Evolutionary conservation across 1,140 invertebrate species (phyloP), one percentile per base, ranked within the genome.

Genomic region (Ctenoplectra terminalis): DNA sequence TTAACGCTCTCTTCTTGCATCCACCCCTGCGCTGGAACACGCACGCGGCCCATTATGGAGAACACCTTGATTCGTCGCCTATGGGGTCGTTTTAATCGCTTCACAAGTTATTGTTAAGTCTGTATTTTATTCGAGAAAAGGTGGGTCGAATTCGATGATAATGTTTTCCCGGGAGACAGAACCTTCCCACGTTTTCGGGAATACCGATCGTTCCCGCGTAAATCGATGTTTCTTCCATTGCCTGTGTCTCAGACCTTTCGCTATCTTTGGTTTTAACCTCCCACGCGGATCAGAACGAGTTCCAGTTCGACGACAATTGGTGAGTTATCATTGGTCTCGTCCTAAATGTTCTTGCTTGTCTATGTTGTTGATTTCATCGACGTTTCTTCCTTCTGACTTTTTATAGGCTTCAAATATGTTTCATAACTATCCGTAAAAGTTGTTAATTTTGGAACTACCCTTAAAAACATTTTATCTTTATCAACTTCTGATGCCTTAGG

Each of bases 1-100:
- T 93, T 93, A 94, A 90, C 92, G 89, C 92, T 90, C 89, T 71
- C 31, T 26, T 83, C 84, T 82, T 81, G 75, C 77, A 66, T 75
- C 78, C 81, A 88, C 82, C 84, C 85, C 85, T 85, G 87, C 87
- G 88, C 86, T 86, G 89, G 88, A 91, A 87, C 90, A 93, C 91
- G 89, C 91, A 91, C 87, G 76, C 15, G 76, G 81, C 85, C 90
- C 90, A 90, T 91, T 92, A 92, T n/a, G 26, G 71, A 43, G 40
- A 87, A 88, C 86, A 81, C 85, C 85, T 87, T 52, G 54, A 17
- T 74, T 70, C 56, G 29, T 46, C 52, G 29, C n/a, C 46, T 58
- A n/a, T 37, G 31, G 78, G 52, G 77, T 60, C 37, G 15, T 60
- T 75, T 64, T 20, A 31, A 40, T 75, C 17, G 56, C 50, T 60